phyloP scores from a whole-genome alignment of 92 coral and sea anemone species.

The Phenganax stokvisi region DNA sequence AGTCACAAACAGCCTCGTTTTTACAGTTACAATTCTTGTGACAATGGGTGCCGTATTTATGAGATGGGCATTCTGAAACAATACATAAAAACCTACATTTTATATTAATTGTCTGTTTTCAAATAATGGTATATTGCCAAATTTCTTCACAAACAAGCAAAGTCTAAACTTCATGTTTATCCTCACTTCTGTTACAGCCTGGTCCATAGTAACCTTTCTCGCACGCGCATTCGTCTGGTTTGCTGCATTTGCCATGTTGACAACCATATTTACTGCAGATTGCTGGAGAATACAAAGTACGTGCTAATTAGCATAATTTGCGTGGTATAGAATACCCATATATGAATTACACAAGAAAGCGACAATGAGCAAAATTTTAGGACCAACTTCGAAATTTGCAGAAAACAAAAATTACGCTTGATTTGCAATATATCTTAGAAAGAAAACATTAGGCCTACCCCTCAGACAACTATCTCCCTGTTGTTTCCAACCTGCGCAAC shows the following conservation, averaged over 20 bases:
- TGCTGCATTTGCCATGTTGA: slow-evolving; percentile 53
- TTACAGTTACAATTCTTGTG: slow-evolving; percentile 61
- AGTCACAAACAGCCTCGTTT: slow-evolving; percentile 74
- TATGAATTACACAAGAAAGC: no score
- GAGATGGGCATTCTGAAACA: slow-evolving; percentile 18
- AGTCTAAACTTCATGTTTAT: not conserved
- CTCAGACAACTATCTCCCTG: slow-evolving; percentile 48
- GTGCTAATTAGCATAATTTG: not conserved
- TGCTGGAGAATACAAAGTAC: slow-evolving; percentile 41
- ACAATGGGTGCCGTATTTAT: slow-evolving; percentile 56
- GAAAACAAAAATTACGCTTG: no score
- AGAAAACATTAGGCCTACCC: slow-evolving; percentile 19
- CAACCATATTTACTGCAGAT: slow-evolving; percentile 64
- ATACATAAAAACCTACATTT: not conserved
- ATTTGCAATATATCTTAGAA: no score
- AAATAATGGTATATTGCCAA: not conserved
- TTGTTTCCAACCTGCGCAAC: slow-evolving; percentile 79
- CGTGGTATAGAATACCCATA: slow-evolving; percentile 21
- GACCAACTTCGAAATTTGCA: no score
- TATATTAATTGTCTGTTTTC: not conserved
- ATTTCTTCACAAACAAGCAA: not conserved
- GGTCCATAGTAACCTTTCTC: slow-evolving; percentile 71
- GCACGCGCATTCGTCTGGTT: slow-evolving; percentile 71
- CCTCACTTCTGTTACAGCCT: slow-evolving; percentile 65
- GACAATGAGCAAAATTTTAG: no score